Evolutionary conservation across 92 coral and sea anemone genomes (phyloP).

Genomic region (Metridium senile): DNA sequence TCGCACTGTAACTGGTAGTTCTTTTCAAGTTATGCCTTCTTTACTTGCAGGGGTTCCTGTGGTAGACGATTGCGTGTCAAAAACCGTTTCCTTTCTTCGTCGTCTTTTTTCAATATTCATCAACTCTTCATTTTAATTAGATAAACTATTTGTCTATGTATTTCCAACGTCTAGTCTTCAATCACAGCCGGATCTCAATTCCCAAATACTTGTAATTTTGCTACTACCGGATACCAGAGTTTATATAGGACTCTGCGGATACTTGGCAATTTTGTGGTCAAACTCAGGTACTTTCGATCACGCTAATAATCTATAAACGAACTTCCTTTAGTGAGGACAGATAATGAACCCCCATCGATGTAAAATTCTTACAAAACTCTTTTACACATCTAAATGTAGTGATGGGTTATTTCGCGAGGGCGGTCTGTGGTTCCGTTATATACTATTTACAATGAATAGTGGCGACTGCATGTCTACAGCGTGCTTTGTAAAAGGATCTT

Average conservation of each 20-base stretch:
- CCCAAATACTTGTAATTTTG: not conserved
- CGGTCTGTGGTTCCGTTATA: conserved; percentile 28
- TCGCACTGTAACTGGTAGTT: no score
- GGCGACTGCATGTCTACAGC: conserved; percentile 24
- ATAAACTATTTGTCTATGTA: not conserved
- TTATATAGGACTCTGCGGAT: no score
- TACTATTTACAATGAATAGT: conserved; percentile 10
- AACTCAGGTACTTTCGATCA: not conserved
- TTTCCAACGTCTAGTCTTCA: not conserved
- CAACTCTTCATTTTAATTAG: no score
- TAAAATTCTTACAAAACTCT: not conserved
- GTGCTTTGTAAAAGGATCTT: not conserved
- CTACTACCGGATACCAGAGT: conserved; percentile 11
- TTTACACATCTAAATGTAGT: not conserved
- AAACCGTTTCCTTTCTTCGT: no score
- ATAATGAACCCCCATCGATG: conserved; percentile 2
- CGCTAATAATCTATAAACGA: conserved; percentile 4
- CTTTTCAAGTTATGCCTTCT: no score
- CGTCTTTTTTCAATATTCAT: no score
- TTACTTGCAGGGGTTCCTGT: no score
- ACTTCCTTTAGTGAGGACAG: not conserved
- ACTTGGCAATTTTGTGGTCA: conserved; percentile 6
- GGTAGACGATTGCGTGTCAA: no score
- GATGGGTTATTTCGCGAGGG: conserved; percentile 25
- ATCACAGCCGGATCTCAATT: not conserved